These are phyloP conservation scores for Danio choprae DNA, from an alignment of 2,797 vertebrate genomes.

Conservation along the genomic window DNA sequence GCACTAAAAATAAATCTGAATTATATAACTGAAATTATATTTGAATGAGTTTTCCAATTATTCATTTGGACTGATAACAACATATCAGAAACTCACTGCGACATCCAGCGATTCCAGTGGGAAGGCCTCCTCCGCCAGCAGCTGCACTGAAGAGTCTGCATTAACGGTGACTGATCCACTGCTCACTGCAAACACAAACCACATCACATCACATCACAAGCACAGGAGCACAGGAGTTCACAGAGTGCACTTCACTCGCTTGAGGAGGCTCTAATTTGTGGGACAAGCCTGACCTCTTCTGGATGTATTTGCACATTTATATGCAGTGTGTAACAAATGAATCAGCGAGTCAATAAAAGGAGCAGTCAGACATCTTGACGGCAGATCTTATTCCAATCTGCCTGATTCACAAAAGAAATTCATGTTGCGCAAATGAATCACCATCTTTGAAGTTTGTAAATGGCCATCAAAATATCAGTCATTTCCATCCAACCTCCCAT, in stretches of 20 bases:
- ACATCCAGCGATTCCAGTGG: slow-evolving; percentile 89
- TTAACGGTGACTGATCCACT: slow-evolving; percentile 93
- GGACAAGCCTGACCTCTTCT: slow-evolving; percentile 48
- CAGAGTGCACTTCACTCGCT: no score
- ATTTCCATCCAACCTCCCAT: background rate
- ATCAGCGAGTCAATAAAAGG: no score
- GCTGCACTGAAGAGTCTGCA: slow-evolving; percentile 89
- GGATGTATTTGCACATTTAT: slow-evolving; percentile 10
- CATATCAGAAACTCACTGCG: slow-evolving; percentile 79
- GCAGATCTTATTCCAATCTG: background rate
- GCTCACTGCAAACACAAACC: slow-evolving; percentile 81
- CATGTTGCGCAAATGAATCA: background rate
- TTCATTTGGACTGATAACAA: background rate
- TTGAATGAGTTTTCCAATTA: background rate
- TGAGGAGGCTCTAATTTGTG: background rate
- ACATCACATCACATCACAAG: slow-evolving; percentile 17
- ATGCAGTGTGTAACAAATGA: background rate
- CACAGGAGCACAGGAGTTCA: background rate
- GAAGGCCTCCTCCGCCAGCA: slow-evolving; percentile 89
- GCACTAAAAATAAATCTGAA: background rate
- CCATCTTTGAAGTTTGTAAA: background rate
- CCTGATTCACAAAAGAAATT: background rate
- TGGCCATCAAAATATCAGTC: background rate
- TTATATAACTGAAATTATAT: no score
- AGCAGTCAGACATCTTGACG: no score